A percentile compares a stretch with the other conserved stretches of the same genome.
Conservation (phyloP, 2,113 vertebrate species). For the Plestiodon gilberti region DNA sequence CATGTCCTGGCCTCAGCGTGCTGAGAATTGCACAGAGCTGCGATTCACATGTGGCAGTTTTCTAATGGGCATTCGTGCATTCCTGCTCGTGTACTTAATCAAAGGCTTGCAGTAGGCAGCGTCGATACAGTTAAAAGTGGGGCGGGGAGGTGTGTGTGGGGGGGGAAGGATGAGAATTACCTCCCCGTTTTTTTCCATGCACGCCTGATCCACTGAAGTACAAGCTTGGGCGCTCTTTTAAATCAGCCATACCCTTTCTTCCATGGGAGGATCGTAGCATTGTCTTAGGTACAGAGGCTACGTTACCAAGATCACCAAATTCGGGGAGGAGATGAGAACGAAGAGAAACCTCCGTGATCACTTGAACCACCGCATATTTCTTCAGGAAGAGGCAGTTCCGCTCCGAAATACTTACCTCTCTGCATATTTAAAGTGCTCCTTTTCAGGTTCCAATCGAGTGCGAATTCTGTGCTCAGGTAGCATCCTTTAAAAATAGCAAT, state of each 20-base stretch:
- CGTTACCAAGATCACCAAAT: neutral
- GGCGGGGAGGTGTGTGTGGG: neutral
- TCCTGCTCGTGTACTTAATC: constrained; percentile 65
- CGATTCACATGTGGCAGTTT: constrained; percentile 68
- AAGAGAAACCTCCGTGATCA: constrained; percentile 46
- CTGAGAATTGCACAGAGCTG: constrained; percentile 80
- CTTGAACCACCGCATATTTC: constrained; percentile 58
- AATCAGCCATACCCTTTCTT: neutral
- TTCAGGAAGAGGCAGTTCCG: constrained; percentile 3
- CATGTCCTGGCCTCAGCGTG: constrained; percentile 79
- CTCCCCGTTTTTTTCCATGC: constrained; percentile 46
- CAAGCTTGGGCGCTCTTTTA: constrained; percentile 60
- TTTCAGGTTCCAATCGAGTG: neutral
- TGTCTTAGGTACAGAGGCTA: neutral
- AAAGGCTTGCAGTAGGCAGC: constrained; percentile 50
- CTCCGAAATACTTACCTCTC: neutral
- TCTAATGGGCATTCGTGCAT: constrained; percentile 73
- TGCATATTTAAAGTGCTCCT: neutral
- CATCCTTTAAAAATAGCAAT: neutral
- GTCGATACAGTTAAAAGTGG: constrained; percentile 38
- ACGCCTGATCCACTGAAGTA: constrained; percentile 55
- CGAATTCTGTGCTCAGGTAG: neutral
- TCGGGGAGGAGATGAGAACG: constrained; percentile 43
- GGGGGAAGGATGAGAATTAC: constrained; percentile 5
- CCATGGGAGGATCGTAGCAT: neutral